Conservation (phyloP, 1,140 invertebrate genomes). For the Wiebesia pumilae region DNA sequence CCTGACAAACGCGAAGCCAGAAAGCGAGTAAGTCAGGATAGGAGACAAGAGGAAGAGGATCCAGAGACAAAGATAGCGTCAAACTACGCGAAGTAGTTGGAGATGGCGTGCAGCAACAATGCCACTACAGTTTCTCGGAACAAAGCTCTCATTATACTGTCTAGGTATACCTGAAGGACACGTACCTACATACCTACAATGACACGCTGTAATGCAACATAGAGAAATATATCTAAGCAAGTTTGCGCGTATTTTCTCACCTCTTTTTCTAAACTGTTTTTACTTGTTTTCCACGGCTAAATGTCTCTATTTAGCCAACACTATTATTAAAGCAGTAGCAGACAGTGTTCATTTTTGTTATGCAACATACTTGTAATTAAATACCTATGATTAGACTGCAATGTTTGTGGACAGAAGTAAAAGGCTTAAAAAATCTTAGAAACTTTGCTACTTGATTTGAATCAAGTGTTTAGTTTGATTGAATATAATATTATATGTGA, state of each 20-base stretch:
- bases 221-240: neutral
- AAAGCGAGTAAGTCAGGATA: neutral
- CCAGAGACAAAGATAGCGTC: slow-evolving; percentile 1
- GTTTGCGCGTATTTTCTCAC: slow-evolving; percentile 19
- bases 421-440: too few relatives aligned
- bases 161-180: slow-evolving; percentile 63
- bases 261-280: slow-evolving; percentile 12
- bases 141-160: slow-evolving; percentile 72
- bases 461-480: too few relatives aligned
- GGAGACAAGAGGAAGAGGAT: too few relatives aligned
- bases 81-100: slow-evolving; percentile 26
- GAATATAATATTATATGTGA: too few relatives aligned
- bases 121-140: slow-evolving; percentile 72
- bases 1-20: neutral
- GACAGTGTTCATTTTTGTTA: too few relatives aligned
- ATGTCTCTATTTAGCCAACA: slow-evolving; percentile 26
- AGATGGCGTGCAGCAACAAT: slow-evolving; percentile 67
- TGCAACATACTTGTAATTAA: too few relatives aligned
- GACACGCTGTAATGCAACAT: neutral
- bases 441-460: too few relatives aligned
- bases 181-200: neutral
- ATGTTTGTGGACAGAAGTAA: too few relatives aligned
- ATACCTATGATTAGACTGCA: too few relatives aligned
- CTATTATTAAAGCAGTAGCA: too few relatives aligned
- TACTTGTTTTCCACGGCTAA: neutral